phyloP scores from a whole-genome alignment of 2,888 invertebrate genomes.

The Sarcophaga subvicina region DNA sequence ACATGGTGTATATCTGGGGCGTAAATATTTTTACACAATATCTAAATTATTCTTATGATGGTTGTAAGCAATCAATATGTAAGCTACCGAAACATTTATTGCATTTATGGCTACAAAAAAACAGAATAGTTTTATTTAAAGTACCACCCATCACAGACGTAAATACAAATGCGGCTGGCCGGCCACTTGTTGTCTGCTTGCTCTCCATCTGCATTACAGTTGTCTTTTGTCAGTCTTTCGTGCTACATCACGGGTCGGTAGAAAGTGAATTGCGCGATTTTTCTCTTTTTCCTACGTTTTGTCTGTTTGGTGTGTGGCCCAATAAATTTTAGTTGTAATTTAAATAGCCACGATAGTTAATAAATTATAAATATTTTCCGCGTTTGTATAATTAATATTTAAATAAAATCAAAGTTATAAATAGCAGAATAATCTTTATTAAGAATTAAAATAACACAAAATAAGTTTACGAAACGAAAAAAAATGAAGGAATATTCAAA shows the following conservation, averaged over 20 bases:
- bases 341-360: constrained; percentile 5
- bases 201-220: constrained; percentile 44
- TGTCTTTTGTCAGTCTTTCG: constrained; percentile 54
- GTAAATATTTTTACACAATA: no score
- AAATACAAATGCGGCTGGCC: not conserved
- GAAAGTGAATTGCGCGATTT: not conserved
- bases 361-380: not conserved
- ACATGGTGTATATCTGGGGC: no score
- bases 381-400: not conserved
- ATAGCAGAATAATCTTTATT: constrained; percentile 9
- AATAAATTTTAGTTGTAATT: constrained; percentile 15
- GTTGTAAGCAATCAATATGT: no score
- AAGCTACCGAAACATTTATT: no score
- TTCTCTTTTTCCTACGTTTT: not conserved
- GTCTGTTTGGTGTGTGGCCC: constrained; percentile 13
- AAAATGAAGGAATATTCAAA: constrained; percentile 15
- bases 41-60: no score
- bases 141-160: not conserved
- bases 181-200: constrained; percentile 56
- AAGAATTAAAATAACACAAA: constrained; percentile 11
- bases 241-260: constrained; percentile 33
- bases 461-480: not conserved
- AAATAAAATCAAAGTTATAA: not conserved
- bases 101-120: no score
- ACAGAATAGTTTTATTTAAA: no score